Conservation (phyloP, 1,140 invertebrate species). For the Pogonomyrmex californicus region DNA sequence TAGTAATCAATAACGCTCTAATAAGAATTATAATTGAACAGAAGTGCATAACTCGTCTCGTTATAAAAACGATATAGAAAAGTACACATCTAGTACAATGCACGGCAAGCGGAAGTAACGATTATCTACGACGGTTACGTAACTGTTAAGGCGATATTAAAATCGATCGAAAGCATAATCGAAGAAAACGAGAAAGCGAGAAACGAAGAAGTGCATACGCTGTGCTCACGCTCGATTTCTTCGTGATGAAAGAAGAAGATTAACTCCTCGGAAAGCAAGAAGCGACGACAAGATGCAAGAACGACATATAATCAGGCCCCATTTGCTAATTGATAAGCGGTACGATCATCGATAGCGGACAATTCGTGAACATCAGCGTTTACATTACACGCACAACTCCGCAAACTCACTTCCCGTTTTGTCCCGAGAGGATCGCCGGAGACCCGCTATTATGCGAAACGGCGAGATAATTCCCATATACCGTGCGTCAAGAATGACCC, state of each 20-base stretch:
- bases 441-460: conserved; percentile 17
- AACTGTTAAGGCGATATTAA: neutral
- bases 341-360: conserved; percentile 19
- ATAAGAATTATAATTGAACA: neutral
- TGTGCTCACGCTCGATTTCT: conserved; percentile 2
- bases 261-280: conserved; percentile 4
- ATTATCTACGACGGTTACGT: conserved; percentile 1
- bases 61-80: neutral
- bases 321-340: conserved; percentile 5
- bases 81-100: neutral
- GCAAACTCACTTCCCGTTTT: neutral
- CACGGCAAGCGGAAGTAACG: neutral
- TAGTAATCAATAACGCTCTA: neutral
- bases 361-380: conserved; percentile 21
- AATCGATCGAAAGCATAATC: neutral
- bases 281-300: conserved; percentile 9
- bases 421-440: neutral
- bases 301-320: conserved; percentile 17
- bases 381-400: conserved; percentile 6
- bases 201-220: neutral
- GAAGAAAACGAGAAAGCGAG: neutral
- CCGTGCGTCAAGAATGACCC: neutral
- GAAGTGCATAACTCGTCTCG: neutral
- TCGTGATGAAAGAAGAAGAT: conserved; percentile 10
- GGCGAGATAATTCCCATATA: conserved; percentile 7